A percentile compares a stretch with the other conserved stretches of the same genome.
These are phyloP conservation scores for Acropora yongei DNA, from an alignment of 64 coral and sea anemone species.

Conservation along the genomic window DNA sequence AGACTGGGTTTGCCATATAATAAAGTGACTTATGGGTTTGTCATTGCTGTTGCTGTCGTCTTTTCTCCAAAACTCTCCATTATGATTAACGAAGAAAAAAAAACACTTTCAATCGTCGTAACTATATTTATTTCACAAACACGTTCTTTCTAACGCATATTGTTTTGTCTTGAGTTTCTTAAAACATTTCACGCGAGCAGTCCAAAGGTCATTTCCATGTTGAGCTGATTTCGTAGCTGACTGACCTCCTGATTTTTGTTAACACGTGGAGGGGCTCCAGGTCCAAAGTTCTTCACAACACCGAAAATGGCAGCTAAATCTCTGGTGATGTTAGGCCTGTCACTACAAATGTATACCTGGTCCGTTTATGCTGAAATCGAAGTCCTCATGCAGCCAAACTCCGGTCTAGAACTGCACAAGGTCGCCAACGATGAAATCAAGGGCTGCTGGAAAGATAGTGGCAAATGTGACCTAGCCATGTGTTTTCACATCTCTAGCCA, in stretches of 20 bases:
- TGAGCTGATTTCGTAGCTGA: no score
- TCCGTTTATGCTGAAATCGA: neutral
- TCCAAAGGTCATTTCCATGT: neutral
- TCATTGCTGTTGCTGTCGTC: no score
- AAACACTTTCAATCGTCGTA: no score
- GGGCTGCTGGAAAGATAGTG: neutral
- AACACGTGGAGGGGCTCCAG: neutral
- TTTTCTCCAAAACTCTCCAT: no score
- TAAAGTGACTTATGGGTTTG: no score
- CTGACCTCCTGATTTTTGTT: no score
- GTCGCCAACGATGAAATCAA: neutral
- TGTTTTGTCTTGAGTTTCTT: slow-evolving; percentile 2
- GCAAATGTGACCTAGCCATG: neutral
- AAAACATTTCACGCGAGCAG: neutral
- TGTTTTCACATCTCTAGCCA: slow-evolving; percentile 7
- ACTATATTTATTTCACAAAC: no score
- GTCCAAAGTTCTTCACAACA: neutral
- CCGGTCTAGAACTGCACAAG: neutral
- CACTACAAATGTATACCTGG: neutral
- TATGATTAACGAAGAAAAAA: no score
- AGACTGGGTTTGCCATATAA: no score
- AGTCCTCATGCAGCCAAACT: no score
- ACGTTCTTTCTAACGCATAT: no score
- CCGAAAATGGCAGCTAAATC: neutral
- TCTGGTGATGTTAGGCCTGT: neutral